Evolutionary conservation across 2,888 invertebrate genomes (phyloP).

Genomic region (Sphecodes monilicornis): DNA sequence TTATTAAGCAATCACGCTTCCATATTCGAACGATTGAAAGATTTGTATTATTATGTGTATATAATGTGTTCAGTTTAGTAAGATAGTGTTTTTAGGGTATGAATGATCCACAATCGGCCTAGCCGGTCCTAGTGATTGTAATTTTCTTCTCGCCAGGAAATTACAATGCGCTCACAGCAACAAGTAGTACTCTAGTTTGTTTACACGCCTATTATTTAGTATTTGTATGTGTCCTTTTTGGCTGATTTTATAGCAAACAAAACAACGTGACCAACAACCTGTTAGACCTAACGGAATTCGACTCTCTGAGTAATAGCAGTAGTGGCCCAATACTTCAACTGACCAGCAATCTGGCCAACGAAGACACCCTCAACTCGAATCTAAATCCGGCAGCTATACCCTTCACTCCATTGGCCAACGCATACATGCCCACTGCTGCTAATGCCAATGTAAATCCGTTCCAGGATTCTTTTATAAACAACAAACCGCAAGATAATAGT

Average conservation of each 20-base stretch:
- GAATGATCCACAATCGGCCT: conserved; percentile 55
- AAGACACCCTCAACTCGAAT: conserved; percentile 83
- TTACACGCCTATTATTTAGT: conserved; percentile 68
- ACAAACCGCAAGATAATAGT: conserved; percentile 82
- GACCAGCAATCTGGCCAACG: conserved; percentile 81
- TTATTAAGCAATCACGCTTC: conserved; percentile 15
- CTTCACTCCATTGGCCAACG: conserved; percentile 80
- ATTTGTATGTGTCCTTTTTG: conserved; percentile 79
- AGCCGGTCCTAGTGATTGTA: conserved; percentile 64
- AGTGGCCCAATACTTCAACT: conserved; percentile 82
- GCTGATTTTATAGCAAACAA: conserved; percentile 84
- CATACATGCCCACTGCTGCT: conserved; percentile 78
- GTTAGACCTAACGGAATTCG: conserved; percentile 85
- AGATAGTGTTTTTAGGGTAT: conserved; percentile 35
- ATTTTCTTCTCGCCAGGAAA: conserved; percentile 55
- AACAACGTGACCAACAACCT: conserved; percentile 86
- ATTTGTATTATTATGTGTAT: conserved; percentile 30
- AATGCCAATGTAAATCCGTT: conserved; percentile 82
- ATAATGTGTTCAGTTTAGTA: conserved; percentile 34
- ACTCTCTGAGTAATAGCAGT: conserved; percentile 83
- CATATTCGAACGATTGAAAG: neutral
- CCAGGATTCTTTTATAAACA: conserved; percentile 82
- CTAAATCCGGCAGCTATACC: conserved; percentile 82
- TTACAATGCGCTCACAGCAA: conserved; percentile 58
- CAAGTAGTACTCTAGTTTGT: conserved; percentile 64